These are phyloP conservation scores for Papilio glaucus DNA, from an alignment of 1,140 invertebrate genomes.

Conservation along the genomic window DNA sequence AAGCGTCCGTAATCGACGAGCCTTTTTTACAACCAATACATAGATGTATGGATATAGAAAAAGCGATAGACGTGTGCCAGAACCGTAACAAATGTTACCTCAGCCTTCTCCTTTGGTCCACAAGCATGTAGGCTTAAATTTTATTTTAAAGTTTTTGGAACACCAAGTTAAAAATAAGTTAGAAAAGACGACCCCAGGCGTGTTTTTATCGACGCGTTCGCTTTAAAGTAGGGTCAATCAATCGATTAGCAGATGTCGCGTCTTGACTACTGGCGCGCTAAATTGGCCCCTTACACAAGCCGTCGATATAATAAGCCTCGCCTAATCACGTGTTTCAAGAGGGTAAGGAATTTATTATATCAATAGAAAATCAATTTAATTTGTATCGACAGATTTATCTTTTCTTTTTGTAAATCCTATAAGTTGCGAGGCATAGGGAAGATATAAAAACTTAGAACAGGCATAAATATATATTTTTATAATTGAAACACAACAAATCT, in stretches of 20 bases:
- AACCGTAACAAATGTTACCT: too few species aligned
- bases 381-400: neutral
- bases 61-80: too few species aligned
- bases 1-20: too few species aligned
- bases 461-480: too few species aligned
- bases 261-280: constrained; percentile 76
- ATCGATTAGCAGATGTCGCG: constrained; percentile 80
- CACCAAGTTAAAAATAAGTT: constrained; percentile 11
- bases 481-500: too few species aligned
- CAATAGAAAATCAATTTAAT: constrained; percentile 13
- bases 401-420: neutral
- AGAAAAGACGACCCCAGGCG: constrained; percentile 52
- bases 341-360: constrained; percentile 26
- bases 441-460: too few species aligned
- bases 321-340: constrained; percentile 41
- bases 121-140: neutral
- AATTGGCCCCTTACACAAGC: constrained; percentile 71
- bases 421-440: too few species aligned
- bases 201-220: constrained; percentile 62
- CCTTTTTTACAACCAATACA: too few species aligned
- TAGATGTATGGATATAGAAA: too few species aligned
- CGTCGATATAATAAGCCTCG: constrained; percentile 57
- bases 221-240: constrained; percentile 76
- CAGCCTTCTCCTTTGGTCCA: neutral
- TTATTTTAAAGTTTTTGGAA: neutral